Evolutionary conservation across 2,888 invertebrate genomes (phyloP), one percentile per base, ranked within the genome.

Genomic region (Myopa tessellatipennis): DNA sequence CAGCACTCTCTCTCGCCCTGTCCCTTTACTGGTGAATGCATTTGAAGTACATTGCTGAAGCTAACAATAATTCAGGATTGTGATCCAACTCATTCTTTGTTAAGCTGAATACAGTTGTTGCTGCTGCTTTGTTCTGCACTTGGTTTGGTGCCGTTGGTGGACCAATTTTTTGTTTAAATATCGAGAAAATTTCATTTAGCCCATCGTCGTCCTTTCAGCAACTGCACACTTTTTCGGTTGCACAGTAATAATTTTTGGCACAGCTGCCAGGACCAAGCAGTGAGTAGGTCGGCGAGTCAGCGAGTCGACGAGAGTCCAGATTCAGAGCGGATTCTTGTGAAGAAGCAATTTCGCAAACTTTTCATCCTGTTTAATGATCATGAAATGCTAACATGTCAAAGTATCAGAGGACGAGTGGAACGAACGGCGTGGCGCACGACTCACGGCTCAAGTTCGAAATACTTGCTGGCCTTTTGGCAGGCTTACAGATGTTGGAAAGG

Each of bases 291-390:
- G 26, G 26, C 26, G 50, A 18, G 7, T 40, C 45, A 16, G 26
- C 26, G 52, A 69, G 18, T 50, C n/a, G n/a, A n/a, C n/a, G n/a
- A n/a, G n/a, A n/a, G n/a, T 26, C 26, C 1, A 26, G 26, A 26
- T 18, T 8, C 26, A 18, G 26, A 52, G 50, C 52, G 26, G 52
- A 70, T 36, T 55, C 12, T 14, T 8, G 16, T 26, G 6, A 14
- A 26, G n/a, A 55, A 52, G 45, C 65, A 50, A 67, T 26, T 45
- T 65, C 63, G 63, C 63, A 16, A 65, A n/a, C 65, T 38, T 60
- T 52, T 74, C 65, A 55, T 75, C 45, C 60, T 69, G 60, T 75
- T 75, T 75, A 75, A 75, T 69, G 75, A 68, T 40, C 75, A 69
- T 69, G 58, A 75, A 75, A 75, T 40, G 55, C 10, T 55, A 58